Evolutionary conservation across 2,113 vertebrate genomes (phyloP).

Genomic region (Corynorhinus townsendii): DNA sequence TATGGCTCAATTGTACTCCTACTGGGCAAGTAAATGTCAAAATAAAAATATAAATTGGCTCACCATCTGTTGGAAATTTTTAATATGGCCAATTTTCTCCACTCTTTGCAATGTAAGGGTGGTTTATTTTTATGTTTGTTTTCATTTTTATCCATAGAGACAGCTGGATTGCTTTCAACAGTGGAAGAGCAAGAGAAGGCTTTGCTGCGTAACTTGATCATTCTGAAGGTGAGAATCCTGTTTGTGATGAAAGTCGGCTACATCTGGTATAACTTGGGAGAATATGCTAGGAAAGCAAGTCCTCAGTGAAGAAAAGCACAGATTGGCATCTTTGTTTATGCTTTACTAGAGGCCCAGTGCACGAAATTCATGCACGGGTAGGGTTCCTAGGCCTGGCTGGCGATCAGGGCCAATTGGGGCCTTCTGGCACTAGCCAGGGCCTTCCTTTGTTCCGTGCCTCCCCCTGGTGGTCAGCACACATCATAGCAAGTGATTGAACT

Average conservation of each 20-base stretch:
- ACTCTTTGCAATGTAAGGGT: not conserved
- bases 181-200: conserved; percentile 23
- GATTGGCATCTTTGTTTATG: not conserved
- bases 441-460: too few relatives aligned
- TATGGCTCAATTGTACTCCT: conserved; percentile 12
- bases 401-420: too few relatives aligned
- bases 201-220: conserved; percentile 15
- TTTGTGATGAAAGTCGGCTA: not conserved
- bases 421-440: too few relatives aligned
- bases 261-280: not conserved
- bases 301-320: conserved; percentile 5
- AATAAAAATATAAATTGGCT: conserved; percentile 58
- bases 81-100: conserved; percentile 38
- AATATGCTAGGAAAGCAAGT: not conserved
- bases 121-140: conserved; percentile 64
- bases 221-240: conserved; percentile 43
- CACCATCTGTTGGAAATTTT: conserved; percentile 47
- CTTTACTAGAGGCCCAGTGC: too few relatives aligned
- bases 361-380: too few relatives aligned
- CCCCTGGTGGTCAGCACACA: too few relatives aligned
- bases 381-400: too few relatives aligned
- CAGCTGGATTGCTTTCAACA: conserved; percentile 50
- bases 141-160: conserved; percentile 53
- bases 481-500: too few relatives aligned
- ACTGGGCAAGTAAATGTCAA: conserved; percentile 52